Evolutionary conservation across 2,888 invertebrate genomes (phyloP).

Genomic region (Ditylenchus weischeri): DNA sequence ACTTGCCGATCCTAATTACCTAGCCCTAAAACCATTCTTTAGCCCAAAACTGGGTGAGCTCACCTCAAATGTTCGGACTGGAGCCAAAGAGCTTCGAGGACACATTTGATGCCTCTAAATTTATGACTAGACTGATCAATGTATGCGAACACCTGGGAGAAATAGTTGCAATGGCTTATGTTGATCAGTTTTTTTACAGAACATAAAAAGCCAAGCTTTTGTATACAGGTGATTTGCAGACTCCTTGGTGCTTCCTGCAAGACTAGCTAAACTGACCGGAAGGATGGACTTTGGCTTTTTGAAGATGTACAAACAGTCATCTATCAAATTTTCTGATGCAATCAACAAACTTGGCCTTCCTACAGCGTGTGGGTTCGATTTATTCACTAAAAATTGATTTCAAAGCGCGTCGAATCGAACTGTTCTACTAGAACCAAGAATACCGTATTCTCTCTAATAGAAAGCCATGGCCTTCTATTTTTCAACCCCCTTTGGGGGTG

Average conservation of each 20-base stretch:
- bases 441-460: too few relatives aligned
- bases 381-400: background rate
- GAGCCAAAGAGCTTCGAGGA: conserved; percentile 13
- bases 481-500: too few relatives aligned
- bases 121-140: conserved; percentile 15
- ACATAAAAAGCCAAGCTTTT: too few relatives aligned
- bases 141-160: conserved; percentile 18
- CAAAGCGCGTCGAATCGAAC: too few relatives aligned
- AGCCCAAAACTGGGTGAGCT: conserved; percentile 20
- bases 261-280: conserved; percentile 10
- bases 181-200: conserved; percentile 8
- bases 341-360: conserved; percentile 22
- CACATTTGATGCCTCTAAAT: conserved; percentile 4
- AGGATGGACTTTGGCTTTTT: conserved; percentile 15
- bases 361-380: conserved; percentile 8
- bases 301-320: conserved; percentile 11
- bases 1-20: too few relatives aligned
- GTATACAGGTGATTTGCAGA: conserved; percentile 1
- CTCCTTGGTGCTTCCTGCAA: conserved; percentile 10
- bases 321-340: conserved; percentile 10
- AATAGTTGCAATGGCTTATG: conserved; percentile 1
- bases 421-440: too few relatives aligned
- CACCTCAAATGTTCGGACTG: conserved; percentile 11
- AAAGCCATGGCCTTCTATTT: too few relatives aligned
- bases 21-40: background rate